Evolutionary conservation across 2,113 vertebrate genomes (phyloP), one percentile per base, ranked within the genome.

Genomic region (Bos indicus): DNA sequence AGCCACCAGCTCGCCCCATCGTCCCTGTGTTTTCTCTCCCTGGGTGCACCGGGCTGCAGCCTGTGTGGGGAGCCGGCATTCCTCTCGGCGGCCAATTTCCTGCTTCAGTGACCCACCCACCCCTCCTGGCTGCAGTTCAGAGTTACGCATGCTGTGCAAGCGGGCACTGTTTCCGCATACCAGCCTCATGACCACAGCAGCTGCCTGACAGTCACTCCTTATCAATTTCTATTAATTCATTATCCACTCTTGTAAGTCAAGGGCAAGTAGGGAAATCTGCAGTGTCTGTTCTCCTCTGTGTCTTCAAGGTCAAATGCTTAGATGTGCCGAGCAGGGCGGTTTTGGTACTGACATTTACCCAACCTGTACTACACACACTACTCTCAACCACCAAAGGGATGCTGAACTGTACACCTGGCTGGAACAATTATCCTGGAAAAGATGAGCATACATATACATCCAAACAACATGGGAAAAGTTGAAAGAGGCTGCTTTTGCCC

Each of bases 71-170:
- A 98, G 97, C 93, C 98, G 97, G 98, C 97, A 97, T 99, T 99
- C 99, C 99, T 98, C 51, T 84, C 78, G 95, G 97, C 6, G 54
- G 96, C 97, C 98, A 92, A 98, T 98, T 99, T 99, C 98, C 99
- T 98, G 98, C 98, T 98, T 95, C 93, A 40, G 95, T 96, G 98
- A 98, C 98, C 98, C 98, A 95, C 96, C 96, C 97, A 95, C 91
- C 92, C 30, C 67, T 95, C 94, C 64, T 11, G 52, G 95, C 97
- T 84, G 94, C 98, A 64, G 97, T 59, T 95, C 16, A 94, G 97
- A 91, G 95, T 91, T 26, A 64, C 62, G 96, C 36, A 33, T 5
- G 33, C 43, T 2, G 30, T 81, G 16, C 89, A 81, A 15, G 82
- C 26, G 64, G 97, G 97, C 78, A 80, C 94, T 89, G 94, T 87